phyloP scores from a whole-genome alignment of 2,797 vertebrate genomes.

The Enoplosus armatus region DNA sequence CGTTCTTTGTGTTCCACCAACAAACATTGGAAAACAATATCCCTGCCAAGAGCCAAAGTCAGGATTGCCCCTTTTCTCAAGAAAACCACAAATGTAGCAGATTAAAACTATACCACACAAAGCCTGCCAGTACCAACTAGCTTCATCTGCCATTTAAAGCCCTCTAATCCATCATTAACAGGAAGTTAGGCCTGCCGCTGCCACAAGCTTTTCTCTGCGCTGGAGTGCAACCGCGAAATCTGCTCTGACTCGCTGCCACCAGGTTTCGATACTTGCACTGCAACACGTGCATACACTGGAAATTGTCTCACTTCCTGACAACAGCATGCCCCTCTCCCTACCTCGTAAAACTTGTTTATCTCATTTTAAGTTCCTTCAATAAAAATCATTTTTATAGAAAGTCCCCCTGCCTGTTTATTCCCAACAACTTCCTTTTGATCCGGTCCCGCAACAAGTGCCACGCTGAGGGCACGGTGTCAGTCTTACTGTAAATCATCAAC shows the following conservation, averaged over 20 bases:
- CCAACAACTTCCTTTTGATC: conserved; percentile 61
- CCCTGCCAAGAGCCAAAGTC: conserved; percentile 24
- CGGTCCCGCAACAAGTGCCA: conserved; percentile 47
- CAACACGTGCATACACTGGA: conserved; percentile 27
- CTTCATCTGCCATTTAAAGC: conserved; percentile 63
- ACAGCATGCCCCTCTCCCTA: conserved; percentile 35
- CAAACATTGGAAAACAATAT: conserved; percentile 46
- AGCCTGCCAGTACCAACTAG: conserved; percentile 50
- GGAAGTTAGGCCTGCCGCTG: conserved; percentile 41
- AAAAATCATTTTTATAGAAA: conserved; percentile 65
- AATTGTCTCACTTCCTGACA: conserved; percentile 65
- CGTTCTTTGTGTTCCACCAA: conserved; percentile 7
- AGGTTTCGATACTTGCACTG: conserved; percentile 30
- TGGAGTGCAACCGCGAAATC: conserved; percentile 46
- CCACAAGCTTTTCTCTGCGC: conserved; percentile 46
- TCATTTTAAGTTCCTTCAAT: conserved; percentile 66
- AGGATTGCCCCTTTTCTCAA: conserved; percentile 47
- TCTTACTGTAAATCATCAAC: conserved; percentile 67
- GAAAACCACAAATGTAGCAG: conserved; percentile 54
- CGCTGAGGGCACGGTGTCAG: conserved; percentile 27
- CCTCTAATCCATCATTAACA: conserved; percentile 68
- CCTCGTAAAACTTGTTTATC: conserved; percentile 76
- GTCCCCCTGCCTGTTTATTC: conserved; percentile 59
- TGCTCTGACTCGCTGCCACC: conserved; percentile 54
- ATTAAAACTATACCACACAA: conserved; percentile 49